Evolutionary conservation across 1,140 invertebrate species (phyloP).

Genomic region (Colletes gigas): DNA sequence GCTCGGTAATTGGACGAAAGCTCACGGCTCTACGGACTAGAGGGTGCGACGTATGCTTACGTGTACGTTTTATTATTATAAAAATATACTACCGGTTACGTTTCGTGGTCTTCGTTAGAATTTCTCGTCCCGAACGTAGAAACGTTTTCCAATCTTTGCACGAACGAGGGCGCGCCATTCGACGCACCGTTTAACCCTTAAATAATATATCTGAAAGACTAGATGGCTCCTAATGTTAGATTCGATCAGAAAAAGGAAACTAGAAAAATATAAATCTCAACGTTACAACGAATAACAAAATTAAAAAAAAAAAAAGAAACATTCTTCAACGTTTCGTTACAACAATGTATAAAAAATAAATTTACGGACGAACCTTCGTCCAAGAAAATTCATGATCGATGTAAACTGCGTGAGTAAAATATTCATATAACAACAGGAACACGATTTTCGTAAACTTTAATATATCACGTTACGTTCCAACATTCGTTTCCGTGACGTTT

Average conservation of each 20-base stretch:
- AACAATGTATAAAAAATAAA: too few species aligned
- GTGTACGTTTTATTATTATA: constrained; percentile 46
- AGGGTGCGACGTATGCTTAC: constrained; percentile 45
- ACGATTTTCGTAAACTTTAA: too few species aligned
- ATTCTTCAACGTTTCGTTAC: too few species aligned
- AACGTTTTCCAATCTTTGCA: constrained; percentile 1
- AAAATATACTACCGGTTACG: constrained; percentile 49
- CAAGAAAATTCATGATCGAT: too few species aligned
- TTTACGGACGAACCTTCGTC: neutral
- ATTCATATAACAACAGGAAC: too few species aligned
- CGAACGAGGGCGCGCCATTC: neutral
- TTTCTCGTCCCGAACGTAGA: constrained; percentile 32
- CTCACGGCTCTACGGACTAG: constrained; percentile 53
- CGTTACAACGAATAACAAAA: neutral
- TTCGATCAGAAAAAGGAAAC: neutral
- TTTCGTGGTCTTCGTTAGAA: constrained; percentile 8
- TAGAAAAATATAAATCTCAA: neutral
- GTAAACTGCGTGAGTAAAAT: too few species aligned
- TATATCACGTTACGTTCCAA: too few species aligned
- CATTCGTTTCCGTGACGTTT: too few species aligned
- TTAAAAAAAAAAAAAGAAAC: neutral
- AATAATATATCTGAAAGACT: neutral
- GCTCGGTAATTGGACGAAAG: constrained; percentile 39
- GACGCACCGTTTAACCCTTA: neutral
- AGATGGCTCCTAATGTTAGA: neutral